Evolutionary conservation across 2,113 vertebrate species (phyloP).

Genomic region (Crypturellus undulatus): DNA sequence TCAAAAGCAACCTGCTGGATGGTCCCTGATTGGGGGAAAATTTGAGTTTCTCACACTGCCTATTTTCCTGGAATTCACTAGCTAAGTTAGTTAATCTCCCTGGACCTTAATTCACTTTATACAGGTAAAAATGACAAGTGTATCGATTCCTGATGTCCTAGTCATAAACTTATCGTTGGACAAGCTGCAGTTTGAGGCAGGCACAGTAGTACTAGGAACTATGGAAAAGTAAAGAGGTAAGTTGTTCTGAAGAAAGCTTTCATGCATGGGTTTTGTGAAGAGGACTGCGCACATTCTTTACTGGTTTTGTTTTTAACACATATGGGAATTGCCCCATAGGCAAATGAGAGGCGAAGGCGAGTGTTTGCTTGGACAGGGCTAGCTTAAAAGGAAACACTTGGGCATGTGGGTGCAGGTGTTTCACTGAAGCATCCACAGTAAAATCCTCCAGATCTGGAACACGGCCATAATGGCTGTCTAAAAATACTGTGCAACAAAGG

Average conservation of each 20-base stretch:
- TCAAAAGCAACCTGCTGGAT: neutral
- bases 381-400: neutral
- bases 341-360: neutral
- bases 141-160: neutral
- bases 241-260: neutral
- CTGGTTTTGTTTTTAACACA: neutral
- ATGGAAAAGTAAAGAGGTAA: fast-evolving
- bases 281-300: neutral
- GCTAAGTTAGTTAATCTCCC: neutral
- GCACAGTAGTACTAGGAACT: neutral
- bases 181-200: neutral
- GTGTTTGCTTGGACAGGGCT: neutral
- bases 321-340: neutral
- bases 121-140: neutral
- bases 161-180: neutral
- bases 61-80: neutral
- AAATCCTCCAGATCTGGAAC: neutral
- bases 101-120: neutral
- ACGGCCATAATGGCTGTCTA: neutral
- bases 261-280: neutral
- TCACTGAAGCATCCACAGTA: neutral
- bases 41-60: neutral
- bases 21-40: neutral
- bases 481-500: slow-evolving; percentile 42
- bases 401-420: neutral